Conservation (phyloP, 1,140 invertebrate species). For the Phymorhynchus buccinoides region DNA sequence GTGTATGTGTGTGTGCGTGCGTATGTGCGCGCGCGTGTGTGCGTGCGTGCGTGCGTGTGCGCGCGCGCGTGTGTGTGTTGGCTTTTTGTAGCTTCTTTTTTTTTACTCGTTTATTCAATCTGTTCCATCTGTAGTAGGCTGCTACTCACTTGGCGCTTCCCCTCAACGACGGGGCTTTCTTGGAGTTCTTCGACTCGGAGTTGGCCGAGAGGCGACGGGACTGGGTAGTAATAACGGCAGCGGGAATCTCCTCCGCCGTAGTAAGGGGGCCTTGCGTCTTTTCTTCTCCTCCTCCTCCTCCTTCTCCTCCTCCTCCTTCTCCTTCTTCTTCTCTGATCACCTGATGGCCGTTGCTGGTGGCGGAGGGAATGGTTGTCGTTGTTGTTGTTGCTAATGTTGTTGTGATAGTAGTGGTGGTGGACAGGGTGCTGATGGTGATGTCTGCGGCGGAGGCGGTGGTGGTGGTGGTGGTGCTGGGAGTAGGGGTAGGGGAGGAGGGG, state of each 20-base stretch:
- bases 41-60: neutral
- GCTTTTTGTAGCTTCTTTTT: too few species aligned
- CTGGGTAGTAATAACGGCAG: too few species aligned
- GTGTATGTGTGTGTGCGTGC: neutral
- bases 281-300: neutral
- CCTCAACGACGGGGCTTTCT: neutral
- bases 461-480: too few species aligned
- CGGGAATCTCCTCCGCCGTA: neutral
- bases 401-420: too few species aligned
- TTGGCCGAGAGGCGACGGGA: neutral
- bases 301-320: neutral
- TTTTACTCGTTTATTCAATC: too few species aligned
- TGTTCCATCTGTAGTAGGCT: too few species aligned
- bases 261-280: neutral
- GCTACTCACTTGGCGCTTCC: conserved; percentile 22
- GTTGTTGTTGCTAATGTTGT: too few species aligned
- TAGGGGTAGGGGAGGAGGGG: too few species aligned
- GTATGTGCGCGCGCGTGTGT: neutral
- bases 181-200: neutral
- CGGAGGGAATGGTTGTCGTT: too few species aligned
- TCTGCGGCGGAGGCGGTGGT: too few species aligned
- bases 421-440: too few species aligned
- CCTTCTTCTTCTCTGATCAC: neutral
- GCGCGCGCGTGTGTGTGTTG: too few species aligned
- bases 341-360: neutral